These are phyloP conservation scores for Drosophila stalkeri DNA, from an alignment of 2,888 invertebrate species.

Conservation along the genomic window DNA sequence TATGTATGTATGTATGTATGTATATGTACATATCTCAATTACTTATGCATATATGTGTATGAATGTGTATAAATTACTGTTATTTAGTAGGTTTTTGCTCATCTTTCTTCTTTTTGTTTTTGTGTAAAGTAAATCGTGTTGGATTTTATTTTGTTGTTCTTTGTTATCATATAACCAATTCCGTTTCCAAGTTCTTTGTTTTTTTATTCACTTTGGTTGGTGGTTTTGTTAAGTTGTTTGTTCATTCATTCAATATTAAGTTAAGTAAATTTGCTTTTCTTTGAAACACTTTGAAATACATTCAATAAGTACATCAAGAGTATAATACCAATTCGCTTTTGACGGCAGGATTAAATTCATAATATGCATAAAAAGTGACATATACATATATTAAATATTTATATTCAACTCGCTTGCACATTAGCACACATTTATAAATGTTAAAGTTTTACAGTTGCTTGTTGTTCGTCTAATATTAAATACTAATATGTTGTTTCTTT, in stretches of 20 bases:
- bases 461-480: constrained; percentile 42
- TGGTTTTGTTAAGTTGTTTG: constrained; percentile 62
- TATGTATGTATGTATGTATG: constrained; percentile 3
- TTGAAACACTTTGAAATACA: constrained; percentile 11
- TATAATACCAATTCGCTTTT: constrained; percentile 74
- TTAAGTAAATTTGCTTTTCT: constrained; percentile 45
- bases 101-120: constrained; percentile 13
- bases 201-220: constrained; percentile 41
- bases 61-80: constrained; percentile 31
- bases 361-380: constrained; percentile 73
- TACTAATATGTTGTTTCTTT: constrained; percentile 64
- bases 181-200: constrained; percentile 47
- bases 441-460: constrained; percentile 36
- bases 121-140: constrained; percentile 72
- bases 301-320: constrained; percentile 48
- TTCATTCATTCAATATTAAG: constrained; percentile 41
- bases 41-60: constrained; percentile 8
- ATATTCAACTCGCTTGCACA: constrained; percentile 29
- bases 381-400: constrained; percentile 59
- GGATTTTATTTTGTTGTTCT: constrained; percentile 45
- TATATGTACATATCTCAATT: constrained; percentile 2
- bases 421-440: constrained; percentile 55
- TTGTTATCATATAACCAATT: constrained; percentile 50
- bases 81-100: constrained; percentile 4
- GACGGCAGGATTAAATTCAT: constrained; percentile 81